Conservation (phyloP, 2,113 vertebrate genomes). For the Trichechus manatus region DNA sequence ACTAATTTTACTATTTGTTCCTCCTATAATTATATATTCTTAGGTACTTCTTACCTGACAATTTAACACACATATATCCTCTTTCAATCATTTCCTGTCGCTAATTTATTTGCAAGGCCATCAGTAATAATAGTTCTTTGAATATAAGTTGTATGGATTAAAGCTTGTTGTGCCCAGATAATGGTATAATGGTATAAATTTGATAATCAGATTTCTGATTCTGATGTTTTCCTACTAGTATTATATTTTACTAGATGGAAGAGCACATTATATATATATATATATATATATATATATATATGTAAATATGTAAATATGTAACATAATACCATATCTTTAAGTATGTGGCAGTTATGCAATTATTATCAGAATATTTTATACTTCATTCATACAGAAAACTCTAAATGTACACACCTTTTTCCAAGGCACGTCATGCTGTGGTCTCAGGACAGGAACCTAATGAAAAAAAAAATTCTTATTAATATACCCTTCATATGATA, state of each 20-base stretch:
- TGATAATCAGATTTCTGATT: background rate
- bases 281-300: background rate
- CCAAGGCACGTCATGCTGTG: constrained; percentile 93
- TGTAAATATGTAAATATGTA: background rate
- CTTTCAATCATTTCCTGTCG: background rate
- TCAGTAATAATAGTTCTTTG: background rate
- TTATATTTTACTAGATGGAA: background rate
- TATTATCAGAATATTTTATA: background rate
- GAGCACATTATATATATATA: background rate
- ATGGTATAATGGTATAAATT: background rate
- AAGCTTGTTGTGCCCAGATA: background rate
- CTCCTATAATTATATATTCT: background rate
- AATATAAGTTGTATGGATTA: background rate
- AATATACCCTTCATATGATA: background rate
- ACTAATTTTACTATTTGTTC: background rate
- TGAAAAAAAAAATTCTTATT: constrained; percentile 47
- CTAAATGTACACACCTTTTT: constrained; percentile 90
- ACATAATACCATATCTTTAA: background rate
- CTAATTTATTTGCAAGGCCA: background rate
- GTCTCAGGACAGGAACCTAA: constrained; percentile 96
- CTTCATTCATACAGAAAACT: background rate
- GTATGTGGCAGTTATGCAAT: background rate
- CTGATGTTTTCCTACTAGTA: background rate
- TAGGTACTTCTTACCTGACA: background rate
- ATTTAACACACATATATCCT: background rate